Percentiles rank a stretch among this genome's conserved stretches.
Evolutionary conservation across 2,797 vertebrate genomes (phyloP).

Genomic region (Momotus momota): DNA sequence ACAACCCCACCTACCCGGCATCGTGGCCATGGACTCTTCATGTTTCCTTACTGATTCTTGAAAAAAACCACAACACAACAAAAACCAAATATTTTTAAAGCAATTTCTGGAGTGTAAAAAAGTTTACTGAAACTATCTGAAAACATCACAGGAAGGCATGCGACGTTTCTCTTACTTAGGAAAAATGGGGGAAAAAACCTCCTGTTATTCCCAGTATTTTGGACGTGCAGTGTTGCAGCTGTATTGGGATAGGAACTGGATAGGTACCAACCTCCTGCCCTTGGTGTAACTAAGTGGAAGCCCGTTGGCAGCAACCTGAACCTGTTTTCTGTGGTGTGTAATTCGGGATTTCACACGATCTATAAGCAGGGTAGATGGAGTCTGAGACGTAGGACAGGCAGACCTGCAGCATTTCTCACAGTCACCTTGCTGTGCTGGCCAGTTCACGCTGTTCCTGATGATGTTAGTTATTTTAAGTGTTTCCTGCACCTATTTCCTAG

Average conservation of each 20-base stretch:
- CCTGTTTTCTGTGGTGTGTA: not conserved
- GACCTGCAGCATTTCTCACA: not conserved
- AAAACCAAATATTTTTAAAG: rapidly evolving
- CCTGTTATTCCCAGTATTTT: not conserved
- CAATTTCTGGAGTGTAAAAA: not conserved
- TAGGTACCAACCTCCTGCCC: not conserved
- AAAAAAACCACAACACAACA: not conserved
- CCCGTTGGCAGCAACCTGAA: not conserved
- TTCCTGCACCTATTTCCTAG: not conserved
- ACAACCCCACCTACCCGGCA: not conserved
- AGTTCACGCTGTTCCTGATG: not conserved
- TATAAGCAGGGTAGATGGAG: not conserved
- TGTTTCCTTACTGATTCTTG: not conserved
- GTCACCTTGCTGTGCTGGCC: not conserved
- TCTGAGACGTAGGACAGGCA: not conserved
- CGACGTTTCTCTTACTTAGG: not conserved
- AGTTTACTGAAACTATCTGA: not conserved
- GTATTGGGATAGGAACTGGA: not conserved
- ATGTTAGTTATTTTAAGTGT: not conserved
- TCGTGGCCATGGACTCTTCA: not conserved
- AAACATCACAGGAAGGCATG: not conserved
- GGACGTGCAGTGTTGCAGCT: not conserved
- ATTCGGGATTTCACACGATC: not conserved
- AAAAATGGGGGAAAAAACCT: not conserved
- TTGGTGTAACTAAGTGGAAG: not conserved